A percentile compares a stretch with the other conserved stretches of the same genome.
These are phyloP conservation scores for Netelia virgata DNA, from an alignment of 2,888 invertebrate species.

Conservation along the genomic window DNA sequence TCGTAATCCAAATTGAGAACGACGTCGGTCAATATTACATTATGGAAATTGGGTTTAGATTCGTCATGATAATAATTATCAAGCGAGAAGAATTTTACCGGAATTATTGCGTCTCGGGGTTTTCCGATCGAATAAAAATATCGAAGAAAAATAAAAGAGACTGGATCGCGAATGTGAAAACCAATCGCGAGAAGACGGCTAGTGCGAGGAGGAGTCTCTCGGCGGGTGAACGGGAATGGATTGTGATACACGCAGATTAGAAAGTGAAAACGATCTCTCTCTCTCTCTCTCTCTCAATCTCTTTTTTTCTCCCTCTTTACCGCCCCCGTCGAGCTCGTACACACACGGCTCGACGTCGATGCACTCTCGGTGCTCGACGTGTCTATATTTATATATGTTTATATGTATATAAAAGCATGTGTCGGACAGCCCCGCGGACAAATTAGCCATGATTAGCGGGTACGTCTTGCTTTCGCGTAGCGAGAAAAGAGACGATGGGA, in stretches of 20 bases:
- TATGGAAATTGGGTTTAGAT: conserved; percentile 8
- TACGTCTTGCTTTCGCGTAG: conserved; percentile 64
- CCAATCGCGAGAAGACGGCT: background rate
- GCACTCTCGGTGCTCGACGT: conserved; percentile 1
- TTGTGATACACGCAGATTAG: conserved; percentile 63
- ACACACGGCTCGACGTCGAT: conserved; percentile 21
- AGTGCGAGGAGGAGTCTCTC: conserved; percentile 21
- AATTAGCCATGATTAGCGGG: conserved; percentile 74
- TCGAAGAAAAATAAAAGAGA: too few relatives aligned
- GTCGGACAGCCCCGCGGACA: conserved; percentile 65
- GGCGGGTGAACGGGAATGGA: conserved; percentile 19
- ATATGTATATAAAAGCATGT: conserved; percentile 3
- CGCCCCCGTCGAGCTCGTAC: background rate
- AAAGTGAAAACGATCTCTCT: conserved; percentile 56
- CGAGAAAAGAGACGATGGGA: conserved; percentile 14
- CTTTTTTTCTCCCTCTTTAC: background rate
- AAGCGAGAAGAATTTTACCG: background rate
- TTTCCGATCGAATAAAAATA: too few relatives aligned
- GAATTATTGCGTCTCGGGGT: background rate
- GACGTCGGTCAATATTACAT: background rate
- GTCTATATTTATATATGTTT: background rate
- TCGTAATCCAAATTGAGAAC: conserved; percentile 11
- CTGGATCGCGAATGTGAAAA: background rate
- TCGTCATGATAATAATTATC: background rate
- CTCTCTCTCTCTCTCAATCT: background rate